Base-by-base conservation (phyloP, 1,140 invertebrate genomes). In the Heliconius hermathena region DNA sequence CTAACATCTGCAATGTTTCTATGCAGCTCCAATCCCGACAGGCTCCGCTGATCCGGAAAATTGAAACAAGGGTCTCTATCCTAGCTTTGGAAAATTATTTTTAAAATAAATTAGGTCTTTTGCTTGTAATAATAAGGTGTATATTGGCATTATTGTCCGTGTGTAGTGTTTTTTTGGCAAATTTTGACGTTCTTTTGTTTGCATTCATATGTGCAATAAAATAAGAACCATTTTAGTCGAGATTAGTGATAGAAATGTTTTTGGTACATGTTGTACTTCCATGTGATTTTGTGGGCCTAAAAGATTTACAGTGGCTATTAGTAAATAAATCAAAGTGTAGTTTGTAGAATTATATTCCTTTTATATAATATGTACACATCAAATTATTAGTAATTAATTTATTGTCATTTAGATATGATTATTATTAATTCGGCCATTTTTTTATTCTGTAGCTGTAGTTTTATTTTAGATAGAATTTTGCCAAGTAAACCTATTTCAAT, bases 11-110 rank as follows among this genome's bases (percentile, higher is more conserved):
- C 86, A 83, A 79, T 81, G 73, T 81, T 78, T 81, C 84, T 85
- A 81, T 84, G 74, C 60, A 77, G 60, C 79, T 78, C 73, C 89
- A 90, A 94, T 93, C 75, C 79, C 84, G 89, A 89, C 88, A 85
- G 83, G 84, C 84, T 77, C 81, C 91, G 81, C 80, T 92, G 90
- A 81, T 83, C 91, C 84, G 90, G 93, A 93, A 93, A 94, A 94
- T 94, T 93, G 90, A 89, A 92, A 94, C 90, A 89, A 91, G 91
- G 91, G 89, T 83, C 70, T 70, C 71, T 6, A 46, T 81, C 73
- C 71, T 78, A 80, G 36, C 54, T 72, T 76, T 41, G 22, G 26
- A 77, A 13, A 33, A 16, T 72, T 73, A 54, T 57, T 60, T 60
- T 57, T 13, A 11, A 41, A 20, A 73, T 26, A 73, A n/a, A 18